Percentiles rank a stretch among this genome's conserved stretches.
phyloP scores from a whole-genome alignment of 2,888 invertebrate species.

The Mellilla xanthometata region DNA sequence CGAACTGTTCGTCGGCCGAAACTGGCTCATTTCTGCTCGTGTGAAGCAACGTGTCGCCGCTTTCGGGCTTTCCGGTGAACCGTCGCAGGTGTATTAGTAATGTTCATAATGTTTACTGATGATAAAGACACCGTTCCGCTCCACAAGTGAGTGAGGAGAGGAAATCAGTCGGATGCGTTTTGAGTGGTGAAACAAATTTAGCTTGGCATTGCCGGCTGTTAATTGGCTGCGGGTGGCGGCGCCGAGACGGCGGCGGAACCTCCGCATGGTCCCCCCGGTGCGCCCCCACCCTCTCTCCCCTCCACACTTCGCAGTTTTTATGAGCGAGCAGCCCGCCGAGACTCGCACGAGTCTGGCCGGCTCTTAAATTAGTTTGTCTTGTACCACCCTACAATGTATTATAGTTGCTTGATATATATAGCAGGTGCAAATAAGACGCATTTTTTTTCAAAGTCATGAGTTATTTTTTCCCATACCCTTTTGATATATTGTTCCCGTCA shows the following conservation, averaged over 20 bases:
- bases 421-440: background rate
- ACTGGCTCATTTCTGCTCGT: slow-evolving; percentile 23
- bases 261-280: slow-evolving; percentile 74
- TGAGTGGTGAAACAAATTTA: slow-evolving; percentile 77
- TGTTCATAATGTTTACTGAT: slow-evolving; percentile 10
- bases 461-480: too few relatives aligned
- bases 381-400: slow-evolving; percentile 44
- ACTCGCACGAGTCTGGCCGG: slow-evolving; percentile 63
- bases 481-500: too few relatives aligned
- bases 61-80: slow-evolving; percentile 5
- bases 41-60: slow-evolving; percentile 23
- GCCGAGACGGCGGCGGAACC: slow-evolving; percentile 82
- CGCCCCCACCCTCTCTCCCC: slow-evolving; percentile 63
- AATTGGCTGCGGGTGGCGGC: slow-evolving; percentile 82
- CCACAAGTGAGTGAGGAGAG: slow-evolving; percentile 48
- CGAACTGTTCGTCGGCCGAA: slow-evolving; percentile 19
- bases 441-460: slow-evolving; percentile 8
- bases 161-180: slow-evolving; percentile 80
- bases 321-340: slow-evolving; percentile 70
- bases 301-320: slow-evolving; percentile 70
- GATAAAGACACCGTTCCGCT: slow-evolving; percentile 37
- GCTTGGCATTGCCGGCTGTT: slow-evolving; percentile 75
- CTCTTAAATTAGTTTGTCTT: slow-evolving; percentile 72
- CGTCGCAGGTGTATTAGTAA: slow-evolving; percentile 10
- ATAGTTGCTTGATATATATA: slow-evolving; percentile 50